Conservation (phyloP, 2,113 vertebrate species). For the Grammomys dolichurus region DNA sequence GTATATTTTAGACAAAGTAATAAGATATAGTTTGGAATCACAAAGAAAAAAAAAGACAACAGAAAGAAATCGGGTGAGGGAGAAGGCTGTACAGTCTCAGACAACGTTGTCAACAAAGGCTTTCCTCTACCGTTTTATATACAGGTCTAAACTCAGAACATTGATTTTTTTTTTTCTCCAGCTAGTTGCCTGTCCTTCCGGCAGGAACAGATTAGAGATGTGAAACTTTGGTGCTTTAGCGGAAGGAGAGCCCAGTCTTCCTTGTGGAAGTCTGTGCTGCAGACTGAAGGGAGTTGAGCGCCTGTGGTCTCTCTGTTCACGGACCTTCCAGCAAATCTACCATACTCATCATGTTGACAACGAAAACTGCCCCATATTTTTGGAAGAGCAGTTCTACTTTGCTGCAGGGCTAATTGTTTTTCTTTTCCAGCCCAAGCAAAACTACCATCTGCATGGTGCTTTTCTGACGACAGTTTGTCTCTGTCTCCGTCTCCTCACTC, state of each 20-base stretch:
- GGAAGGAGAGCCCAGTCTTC: background rate
- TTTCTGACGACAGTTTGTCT: background rate
- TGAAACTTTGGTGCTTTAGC: background rate
- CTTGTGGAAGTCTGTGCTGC: background rate
- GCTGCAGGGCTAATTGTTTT: conserved; percentile 26
- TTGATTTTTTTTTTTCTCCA: conserved; percentile 24
- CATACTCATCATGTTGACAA: conserved; percentile 8
- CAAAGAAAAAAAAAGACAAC: background rate
- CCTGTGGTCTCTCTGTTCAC: background rate
- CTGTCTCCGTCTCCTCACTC: background rate
- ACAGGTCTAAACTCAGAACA: background rate
- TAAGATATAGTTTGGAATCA: too few species aligned
- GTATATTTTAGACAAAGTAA: too few species aligned
- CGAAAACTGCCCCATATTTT: background rate
- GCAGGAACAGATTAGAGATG: background rate
- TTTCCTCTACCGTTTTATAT: background rate
- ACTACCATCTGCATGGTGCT: background rate
- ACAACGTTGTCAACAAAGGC: background rate
- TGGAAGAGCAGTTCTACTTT: background rate
- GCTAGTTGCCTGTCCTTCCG: background rate
- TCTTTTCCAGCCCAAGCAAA: background rate
- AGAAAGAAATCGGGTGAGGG: background rate
- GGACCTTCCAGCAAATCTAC: background rate
- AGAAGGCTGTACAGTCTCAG: background rate
- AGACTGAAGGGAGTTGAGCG: background rate